These are phyloP conservation scores for Plectropomus leopardus DNA, from an alignment of 2,113 vertebrate species.

Conservation along the genomic window DNA sequence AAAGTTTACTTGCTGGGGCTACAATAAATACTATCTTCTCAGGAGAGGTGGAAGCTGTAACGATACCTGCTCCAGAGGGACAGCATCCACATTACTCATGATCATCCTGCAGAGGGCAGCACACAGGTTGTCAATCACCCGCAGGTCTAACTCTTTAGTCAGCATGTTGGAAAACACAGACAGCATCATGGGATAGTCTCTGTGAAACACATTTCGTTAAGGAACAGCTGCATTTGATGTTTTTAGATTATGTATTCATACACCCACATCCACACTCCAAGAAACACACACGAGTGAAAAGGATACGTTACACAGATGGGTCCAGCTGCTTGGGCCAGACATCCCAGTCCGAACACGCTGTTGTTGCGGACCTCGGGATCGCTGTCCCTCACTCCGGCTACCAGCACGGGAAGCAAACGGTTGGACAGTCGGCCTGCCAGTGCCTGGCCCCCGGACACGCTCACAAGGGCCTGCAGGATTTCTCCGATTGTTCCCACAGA, in stretches of 20 bases:
- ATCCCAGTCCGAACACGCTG: constrained; percentile 89
- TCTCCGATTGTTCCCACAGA: constrained; percentile 89
- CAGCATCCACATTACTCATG: constrained; percentile 79
- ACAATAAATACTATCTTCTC: neutral
- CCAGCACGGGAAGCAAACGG: constrained; percentile 86
- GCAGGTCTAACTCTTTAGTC: constrained; percentile 83
- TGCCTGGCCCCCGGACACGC: constrained; percentile 64
- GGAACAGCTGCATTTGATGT: constrained; percentile 37
- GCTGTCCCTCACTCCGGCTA: constrained; percentile 81
- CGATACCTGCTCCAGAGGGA: constrained; percentile 89
- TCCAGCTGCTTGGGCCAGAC: constrained; percentile 88
- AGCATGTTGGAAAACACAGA: constrained; percentile 88
- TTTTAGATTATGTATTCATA: neutral
- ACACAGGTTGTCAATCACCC: constrained; percentile 91
- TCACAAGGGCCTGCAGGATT: constrained; percentile 84
- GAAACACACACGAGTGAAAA: constrained; percentile 1
- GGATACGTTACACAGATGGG: constrained; percentile 85
- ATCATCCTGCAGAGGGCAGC: constrained; percentile 91
- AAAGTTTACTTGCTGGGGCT: neutral
- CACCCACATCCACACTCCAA: neutral
- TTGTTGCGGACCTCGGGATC: constrained; percentile 92
- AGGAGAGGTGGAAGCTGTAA: neutral
- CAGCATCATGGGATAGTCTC: constrained; percentile 89
- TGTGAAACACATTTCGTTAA: constrained; percentile 69
- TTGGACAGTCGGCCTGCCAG: constrained; percentile 85